phyloP scores from a whole-genome alignment of 2,888 invertebrate species.

The Plutella xylostella region DNA sequence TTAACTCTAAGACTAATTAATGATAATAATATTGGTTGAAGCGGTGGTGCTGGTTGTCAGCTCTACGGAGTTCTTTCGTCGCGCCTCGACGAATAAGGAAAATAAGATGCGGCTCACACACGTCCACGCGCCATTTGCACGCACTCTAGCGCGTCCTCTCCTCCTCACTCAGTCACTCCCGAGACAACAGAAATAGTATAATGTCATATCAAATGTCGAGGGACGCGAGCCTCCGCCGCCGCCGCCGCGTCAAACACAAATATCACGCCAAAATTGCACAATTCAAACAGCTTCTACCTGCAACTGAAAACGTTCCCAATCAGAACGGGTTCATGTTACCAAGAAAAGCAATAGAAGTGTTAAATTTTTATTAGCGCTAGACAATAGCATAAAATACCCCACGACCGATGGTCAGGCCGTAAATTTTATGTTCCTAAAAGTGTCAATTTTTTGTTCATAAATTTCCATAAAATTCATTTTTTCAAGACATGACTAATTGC shows the following conservation, averaged over 20 bases:
- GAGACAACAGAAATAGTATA: constrained; percentile 56
- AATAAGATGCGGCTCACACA: too few relatives aligned
- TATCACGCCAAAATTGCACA: constrained; percentile 7
- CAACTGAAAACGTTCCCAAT: constrained; percentile 3
- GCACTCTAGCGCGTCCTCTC: constrained; percentile 43
- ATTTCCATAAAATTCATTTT: constrained; percentile 45
- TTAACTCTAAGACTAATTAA: too few relatives aligned
- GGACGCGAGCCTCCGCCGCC: constrained; percentile 34
- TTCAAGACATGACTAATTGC: constrained; percentile 59
- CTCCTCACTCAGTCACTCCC: constrained; percentile 12
- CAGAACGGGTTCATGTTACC: constrained; percentile 8
- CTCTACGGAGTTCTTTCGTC: constrained; percentile 24
- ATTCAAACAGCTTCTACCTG: constrained; percentile 3
- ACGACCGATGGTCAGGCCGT: constrained; percentile 41
- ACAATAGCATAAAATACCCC: constrained; percentile 47
- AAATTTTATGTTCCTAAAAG: constrained; percentile 43
- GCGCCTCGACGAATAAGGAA: too few relatives aligned
- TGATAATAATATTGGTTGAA: too few relatives aligned
- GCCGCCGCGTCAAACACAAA: constrained; percentile 13
- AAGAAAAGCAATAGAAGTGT: constrained; percentile 38
- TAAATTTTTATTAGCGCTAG: constrained; percentile 52
- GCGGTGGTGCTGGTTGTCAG: too few relatives aligned
- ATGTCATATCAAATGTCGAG: constrained; percentile 58
- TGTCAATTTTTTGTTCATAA: constrained; percentile 44
- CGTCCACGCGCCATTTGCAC: constrained; percentile 64